Conservation (phyloP, 2,888 invertebrate genomes). For the Eristalinus aeneus region DNA sequence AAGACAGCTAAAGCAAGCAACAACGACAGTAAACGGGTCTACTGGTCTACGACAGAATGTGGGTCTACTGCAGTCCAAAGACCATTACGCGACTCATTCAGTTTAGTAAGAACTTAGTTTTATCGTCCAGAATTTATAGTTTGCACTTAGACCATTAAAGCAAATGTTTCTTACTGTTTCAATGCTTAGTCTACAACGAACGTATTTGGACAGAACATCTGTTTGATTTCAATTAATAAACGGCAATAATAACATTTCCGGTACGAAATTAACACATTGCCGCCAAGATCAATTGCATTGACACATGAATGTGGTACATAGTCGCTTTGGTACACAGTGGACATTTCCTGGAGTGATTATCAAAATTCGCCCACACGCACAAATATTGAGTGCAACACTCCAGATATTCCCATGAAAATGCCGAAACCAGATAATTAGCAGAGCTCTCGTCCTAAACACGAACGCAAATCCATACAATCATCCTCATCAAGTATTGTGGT, state of each 20-base stretch:
- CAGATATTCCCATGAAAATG: slow-evolving; percentile 59
- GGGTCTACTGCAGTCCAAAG: too few relatives aligned
- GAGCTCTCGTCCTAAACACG: slow-evolving; percentile 47
- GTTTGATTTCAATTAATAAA: slow-evolving; percentile 54
- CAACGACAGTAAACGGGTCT: too few relatives aligned
- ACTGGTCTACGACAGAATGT: too few relatives aligned
- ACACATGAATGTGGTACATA: slow-evolving; percentile 12
- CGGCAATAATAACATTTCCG: slow-evolving; percentile 50
- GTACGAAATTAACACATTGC: slow-evolving; percentile 62
- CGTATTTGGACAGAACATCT: too few relatives aligned
- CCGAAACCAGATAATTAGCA: slow-evolving; percentile 65
- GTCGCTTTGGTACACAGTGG: background rate
- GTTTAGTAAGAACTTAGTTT: too few relatives aligned
- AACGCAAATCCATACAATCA: slow-evolving; percentile 21
- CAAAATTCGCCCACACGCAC: background rate
- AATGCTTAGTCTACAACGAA: too few relatives aligned
- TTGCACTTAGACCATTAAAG: too few relatives aligned
- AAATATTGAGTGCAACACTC: slow-evolving; percentile 22
- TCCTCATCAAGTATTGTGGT: slow-evolving; percentile 36
- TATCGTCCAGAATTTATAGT: too few relatives aligned
- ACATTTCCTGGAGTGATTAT: slow-evolving; percentile 3
- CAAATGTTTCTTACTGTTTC: too few relatives aligned
- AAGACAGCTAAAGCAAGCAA: too few relatives aligned
- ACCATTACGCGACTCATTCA: too few relatives aligned
- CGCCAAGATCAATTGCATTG: slow-evolving; percentile 52